A percentile compares a stretch with the other conserved stretches of the same genome.
phyloP scores from a whole-genome alignment of 2,888 invertebrate species.

The Orthosia gracilis region DNA sequence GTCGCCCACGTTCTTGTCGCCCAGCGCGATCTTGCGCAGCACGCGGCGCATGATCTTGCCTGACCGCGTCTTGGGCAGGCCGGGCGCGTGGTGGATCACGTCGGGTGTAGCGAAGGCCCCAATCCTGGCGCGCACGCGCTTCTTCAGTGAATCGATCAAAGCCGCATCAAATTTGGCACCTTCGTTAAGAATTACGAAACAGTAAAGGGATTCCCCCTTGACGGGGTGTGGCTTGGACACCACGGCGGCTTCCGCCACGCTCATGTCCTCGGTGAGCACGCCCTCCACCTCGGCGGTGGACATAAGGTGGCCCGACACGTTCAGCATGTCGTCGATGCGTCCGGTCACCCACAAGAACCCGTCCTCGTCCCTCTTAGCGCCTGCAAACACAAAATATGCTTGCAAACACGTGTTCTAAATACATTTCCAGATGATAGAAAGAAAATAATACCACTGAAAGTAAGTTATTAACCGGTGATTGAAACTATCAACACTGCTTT shows the following conservation, averaged over 20 bases:
- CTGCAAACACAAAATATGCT: constrained; percentile 91
- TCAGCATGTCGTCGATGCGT: constrained; percentile 99
- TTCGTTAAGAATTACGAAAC: constrained; percentile 98
- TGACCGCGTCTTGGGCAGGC: constrained; percentile 98
- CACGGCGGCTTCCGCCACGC: constrained; percentile 98
- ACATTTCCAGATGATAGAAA: too few species aligned
- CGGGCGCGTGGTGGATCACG: constrained; percentile 97
- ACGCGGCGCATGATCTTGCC: constrained; percentile 99
- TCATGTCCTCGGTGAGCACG: constrained; percentile 94
- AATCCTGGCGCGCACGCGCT: constrained; percentile 96
- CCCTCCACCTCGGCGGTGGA: constrained; percentile 98
- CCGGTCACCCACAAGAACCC: constrained; percentile 99
- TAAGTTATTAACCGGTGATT: neutral
- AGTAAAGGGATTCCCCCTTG: constrained; percentile 99
- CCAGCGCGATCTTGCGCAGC: constrained; percentile 97
- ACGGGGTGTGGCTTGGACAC: constrained; percentile 98
- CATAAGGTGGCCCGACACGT: constrained; percentile 99
- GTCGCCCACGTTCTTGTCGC: constrained; percentile 97
- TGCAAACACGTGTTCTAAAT: constrained; percentile 76
- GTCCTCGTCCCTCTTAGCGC: constrained; percentile 97
- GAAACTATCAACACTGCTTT: neutral
- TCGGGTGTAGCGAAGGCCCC: constrained; percentile 99
- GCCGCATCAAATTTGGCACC: constrained; percentile 93
- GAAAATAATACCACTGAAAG: neutral
- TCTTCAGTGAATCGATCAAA: constrained; percentile 94